phyloP scores from a whole-genome alignment of 2,113 vertebrate species.

The Neodontobutis hainanensis region DNA sequence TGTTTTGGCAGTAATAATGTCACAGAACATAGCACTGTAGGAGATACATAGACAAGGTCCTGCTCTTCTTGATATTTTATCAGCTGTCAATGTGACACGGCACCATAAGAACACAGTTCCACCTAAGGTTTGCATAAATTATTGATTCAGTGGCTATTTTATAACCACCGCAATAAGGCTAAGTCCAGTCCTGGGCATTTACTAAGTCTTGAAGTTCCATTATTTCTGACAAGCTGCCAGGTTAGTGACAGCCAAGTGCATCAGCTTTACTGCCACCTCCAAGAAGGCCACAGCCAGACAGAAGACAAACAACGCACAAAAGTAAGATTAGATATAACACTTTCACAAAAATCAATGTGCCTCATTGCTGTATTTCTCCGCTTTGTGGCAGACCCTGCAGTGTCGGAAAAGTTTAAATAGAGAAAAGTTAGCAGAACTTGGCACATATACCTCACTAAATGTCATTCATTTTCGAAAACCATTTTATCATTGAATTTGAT shows the following conservation, averaged over 20 bases:
- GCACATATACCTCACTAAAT: conserved; percentile 22
- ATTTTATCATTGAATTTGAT: no score
- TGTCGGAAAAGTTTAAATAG: conserved; percentile 11
- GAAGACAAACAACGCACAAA: conserved; percentile 51
- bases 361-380: conserved; percentile 34
- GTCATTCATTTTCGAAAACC: conserved; percentile 9
- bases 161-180: conserved; percentile 10
- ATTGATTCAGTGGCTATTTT: conserved; percentile 25
- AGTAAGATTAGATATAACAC: conserved; percentile 41
- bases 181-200: conserved; percentile 13
- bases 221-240: conserved; percentile 36
- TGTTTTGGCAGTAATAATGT: conserved; percentile 46
- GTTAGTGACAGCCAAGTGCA: conserved; percentile 30
- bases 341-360: conserved; percentile 46
- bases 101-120: conserved; percentile 37
- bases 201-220: conserved; percentile 15
- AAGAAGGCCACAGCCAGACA: conserved; percentile 2
- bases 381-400: not conserved
- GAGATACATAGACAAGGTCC: conserved; percentile 51
- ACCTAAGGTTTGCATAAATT: conserved; percentile 44
- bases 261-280: conserved; percentile 31
- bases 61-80: conserved; percentile 43
- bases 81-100: conserved; percentile 13
- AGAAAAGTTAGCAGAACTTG: conserved; percentile 28
- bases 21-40: conserved; percentile 49